Evolutionary conservation across 2,888 invertebrate genomes (phyloP), one percentile per base, ranked within the genome.

Genomic region (Macaria notata): DNA sequence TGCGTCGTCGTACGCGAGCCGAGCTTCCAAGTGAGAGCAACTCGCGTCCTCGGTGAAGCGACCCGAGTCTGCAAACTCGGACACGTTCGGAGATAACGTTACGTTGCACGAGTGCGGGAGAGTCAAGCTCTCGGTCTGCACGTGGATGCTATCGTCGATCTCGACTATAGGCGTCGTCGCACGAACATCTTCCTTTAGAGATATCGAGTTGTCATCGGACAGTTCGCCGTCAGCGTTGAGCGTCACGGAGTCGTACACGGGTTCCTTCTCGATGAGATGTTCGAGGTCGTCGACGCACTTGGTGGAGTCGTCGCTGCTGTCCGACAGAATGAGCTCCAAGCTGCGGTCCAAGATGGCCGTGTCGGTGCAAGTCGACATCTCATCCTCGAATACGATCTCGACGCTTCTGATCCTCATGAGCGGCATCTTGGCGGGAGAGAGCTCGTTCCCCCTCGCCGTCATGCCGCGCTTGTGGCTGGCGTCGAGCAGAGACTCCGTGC

Each of bases 381-480:
- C 91, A 54, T 90, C 90, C 67, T 91, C 89, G 67, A 90, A 91
- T 2, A 90, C 86, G 8, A 91, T 91, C 75, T 91, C 90, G 54
- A 91, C 89, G 69, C 91, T 91, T 52, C 89, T 72, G 54, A 90
- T 91, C 61, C 90, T 82, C 88, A 90, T 88, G 4, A 90, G 77
- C 3, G 90, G 89, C 79, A 89, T 86, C 71, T 87, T 90, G 4
- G 79, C 73, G 0, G 88, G 90, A 3, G 90, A 88, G 44, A 90
- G 78, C 66, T 90, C 89, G 69, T 89, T 80, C 39, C 89, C 84
- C 70, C 79, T 86, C 8, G 84, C 82, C 0, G 86, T 88, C 73
- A 81, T 75, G 39, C 78, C 76, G 61, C 68, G 75, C 63, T 78
- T 85, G 53, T 77, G 74, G 56, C 71, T 75, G 47, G 71, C 72